Evolutionary conservation across 2,797 vertebrate genomes (phyloP).

Genomic region (Sebastolobus alascanus): DNA sequence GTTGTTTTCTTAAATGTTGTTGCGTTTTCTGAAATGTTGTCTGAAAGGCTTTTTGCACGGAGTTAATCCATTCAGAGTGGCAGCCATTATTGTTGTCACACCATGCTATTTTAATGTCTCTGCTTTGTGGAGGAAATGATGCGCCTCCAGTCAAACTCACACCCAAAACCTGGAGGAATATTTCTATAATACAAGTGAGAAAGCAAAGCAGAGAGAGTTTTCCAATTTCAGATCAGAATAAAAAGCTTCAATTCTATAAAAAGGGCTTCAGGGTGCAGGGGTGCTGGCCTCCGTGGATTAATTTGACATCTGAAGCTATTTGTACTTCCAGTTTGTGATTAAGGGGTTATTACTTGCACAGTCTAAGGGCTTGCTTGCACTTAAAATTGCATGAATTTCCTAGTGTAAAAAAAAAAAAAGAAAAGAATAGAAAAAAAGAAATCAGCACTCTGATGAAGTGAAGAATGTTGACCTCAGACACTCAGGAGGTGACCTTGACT

Average conservation of each 20-base stretch:
- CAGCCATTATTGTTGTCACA: slow-evolving; percentile 38
- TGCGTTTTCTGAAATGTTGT: too few relatives aligned
- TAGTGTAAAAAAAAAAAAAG: not conserved
- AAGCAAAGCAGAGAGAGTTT: slow-evolving; percentile 20
- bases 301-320: slow-evolving; percentile 42
- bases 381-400: slow-evolving; percentile 8
- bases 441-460: not conserved
- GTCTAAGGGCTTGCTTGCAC: slow-evolving; percentile 35
- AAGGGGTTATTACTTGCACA: slow-evolving; percentile 4
- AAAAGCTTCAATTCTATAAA: slow-evolving; percentile 36
- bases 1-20: too few relatives aligned
- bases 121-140: too few relatives aligned
- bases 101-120: not conserved
- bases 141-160: too few relatives aligned
- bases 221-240: slow-evolving; percentile 48
- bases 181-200: not conserved
- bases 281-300: slow-evolving; percentile 10
- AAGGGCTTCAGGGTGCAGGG: slow-evolving; percentile 8
- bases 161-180: too few relatives aligned
- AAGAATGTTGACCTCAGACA: slow-evolving; percentile 1
- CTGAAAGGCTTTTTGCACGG: not conserved
- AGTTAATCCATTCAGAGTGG: slow-evolving; percentile 29
- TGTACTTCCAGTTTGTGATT: slow-evolving; percentile 31
- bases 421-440: not conserved
- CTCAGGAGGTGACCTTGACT: not conserved